Conservation (phyloP, 2,113 vertebrate species). For the Gavialis gangeticus region DNA sequence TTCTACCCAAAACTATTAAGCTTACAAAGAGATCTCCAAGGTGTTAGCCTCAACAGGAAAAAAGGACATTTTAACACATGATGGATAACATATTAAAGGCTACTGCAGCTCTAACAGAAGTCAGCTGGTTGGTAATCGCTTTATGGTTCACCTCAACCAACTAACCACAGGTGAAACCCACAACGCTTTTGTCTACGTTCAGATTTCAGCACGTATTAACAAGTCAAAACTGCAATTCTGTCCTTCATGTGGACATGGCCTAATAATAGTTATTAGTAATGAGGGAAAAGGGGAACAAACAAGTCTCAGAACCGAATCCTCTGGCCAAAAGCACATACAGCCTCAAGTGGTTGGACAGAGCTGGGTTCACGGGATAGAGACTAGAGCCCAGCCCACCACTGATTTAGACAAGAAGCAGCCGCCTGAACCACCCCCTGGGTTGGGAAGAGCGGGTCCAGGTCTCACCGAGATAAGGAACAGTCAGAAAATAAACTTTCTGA, state of each 20-base stretch:
- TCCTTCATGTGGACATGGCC: neutral
- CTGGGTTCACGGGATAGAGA: neutral
- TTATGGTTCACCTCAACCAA: neutral
- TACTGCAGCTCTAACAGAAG: too few species aligned
- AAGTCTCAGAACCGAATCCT: neutral
- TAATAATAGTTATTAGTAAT: neutral
- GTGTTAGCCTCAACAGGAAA: too few species aligned
- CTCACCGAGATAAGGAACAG: neutral
- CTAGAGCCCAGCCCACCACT: neutral
- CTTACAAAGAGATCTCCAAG: too few species aligned
- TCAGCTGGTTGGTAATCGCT: too few species aligned
- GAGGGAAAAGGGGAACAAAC: neutral
- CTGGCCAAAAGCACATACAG: neutral
- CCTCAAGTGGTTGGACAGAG: neutral
- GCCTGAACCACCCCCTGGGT: accelerated
- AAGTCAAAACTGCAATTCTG: neutral
- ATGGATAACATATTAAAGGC: too few species aligned
- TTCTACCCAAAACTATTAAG: too few species aligned
- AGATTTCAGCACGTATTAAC: neutral
- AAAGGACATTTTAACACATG: too few species aligned
- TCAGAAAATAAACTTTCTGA: neutral
- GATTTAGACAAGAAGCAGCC: neutral
- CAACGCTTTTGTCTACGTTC: neutral
- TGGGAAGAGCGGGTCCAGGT: neutral
- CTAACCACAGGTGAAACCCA: neutral